Evolutionary conservation across 2,888 invertebrate species (phyloP), one percentile per base, ranked within the genome.

Genomic region (Drosophila meridionalis): DNA sequence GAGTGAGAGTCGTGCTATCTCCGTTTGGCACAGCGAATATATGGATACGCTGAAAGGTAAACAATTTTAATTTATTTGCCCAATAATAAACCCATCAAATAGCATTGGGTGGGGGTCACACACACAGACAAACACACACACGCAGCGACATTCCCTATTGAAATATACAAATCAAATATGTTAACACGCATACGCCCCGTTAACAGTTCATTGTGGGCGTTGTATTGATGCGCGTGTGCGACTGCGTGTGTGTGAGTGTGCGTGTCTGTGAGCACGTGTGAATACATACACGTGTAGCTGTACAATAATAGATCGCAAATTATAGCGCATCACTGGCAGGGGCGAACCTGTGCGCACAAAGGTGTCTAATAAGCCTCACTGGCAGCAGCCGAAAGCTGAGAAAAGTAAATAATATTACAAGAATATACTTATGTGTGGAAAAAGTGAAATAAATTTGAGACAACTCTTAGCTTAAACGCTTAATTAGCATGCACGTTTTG

Each of bases 51-150:
- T 76, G 75, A 82, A 87, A 87, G 85, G 86, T 86, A 88, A 86
- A 86, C 88, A 88, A 88, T 86, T 88, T 88, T 86, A 86, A 86
- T 86, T 86, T 86, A 86, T 86, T 86, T 86, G 80, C 76, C 78
- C 86, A 86, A 88, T 88, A 86, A 88, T 88, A 83, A 82, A 86
- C 83, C 83, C 82, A 86, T 87, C 82, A 83, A 80, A 74, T 72
- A 69, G 60, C 65, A 53, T 52, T 59, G 68, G 48, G 26, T 32
- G 60, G 52, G 67, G 52, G 36, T 20, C 14, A 14, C 48, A 52
- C 30, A 30, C 45, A 32, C 9, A 50, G 9, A 47, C 12, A 45
- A 4, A 12, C 14, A 14, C 45, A 56, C 48, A 30, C 30, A 47
- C 9, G 11, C 42, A 57, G 38, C 66, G 57, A 50, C 62, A 42